Conservation (phyloP, 2,797 vertebrate genomes). For the Sebastes hopkinsi region DNA sequence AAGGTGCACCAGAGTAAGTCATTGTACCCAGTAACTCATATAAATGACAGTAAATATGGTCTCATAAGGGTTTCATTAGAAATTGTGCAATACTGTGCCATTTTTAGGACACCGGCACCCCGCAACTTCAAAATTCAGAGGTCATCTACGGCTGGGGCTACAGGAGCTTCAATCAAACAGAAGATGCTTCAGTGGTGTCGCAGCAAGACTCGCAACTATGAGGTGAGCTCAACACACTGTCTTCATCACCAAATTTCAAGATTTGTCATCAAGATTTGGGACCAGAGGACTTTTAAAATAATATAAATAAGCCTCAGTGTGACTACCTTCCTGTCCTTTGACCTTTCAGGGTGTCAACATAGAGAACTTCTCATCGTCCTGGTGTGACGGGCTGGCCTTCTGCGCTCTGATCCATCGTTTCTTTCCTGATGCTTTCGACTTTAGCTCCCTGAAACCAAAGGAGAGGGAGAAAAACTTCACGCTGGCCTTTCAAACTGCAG, state of each 20-base stretch:
- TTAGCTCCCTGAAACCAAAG: slow-evolving; percentile 86
- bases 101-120: slow-evolving; percentile 71
- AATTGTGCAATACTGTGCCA: neutral
- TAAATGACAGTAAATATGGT: neutral
- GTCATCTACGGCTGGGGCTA: slow-evolving; percentile 83
- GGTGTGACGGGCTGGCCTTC: slow-evolving; percentile 96
- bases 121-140: slow-evolving; percentile 87
- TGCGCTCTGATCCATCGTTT: slow-evolving; percentile 96
- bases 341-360: slow-evolving; percentile 88
- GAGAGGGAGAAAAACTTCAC: slow-evolving; percentile 94
- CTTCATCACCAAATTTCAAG: neutral
- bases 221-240: slow-evolving; percentile 78
- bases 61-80: neutral
- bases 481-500: slow-evolving; percentile 93
- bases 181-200: slow-evolving; percentile 97
- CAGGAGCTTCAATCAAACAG: slow-evolving; percentile 93
- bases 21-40: neutral
- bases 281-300: neutral
- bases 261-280: neutral
- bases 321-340: neutral
- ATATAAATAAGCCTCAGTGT: neutral
- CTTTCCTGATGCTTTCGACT: slow-evolving; percentile 96
- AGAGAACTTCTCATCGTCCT: slow-evolving; percentile 98
- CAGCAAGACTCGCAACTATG: slow-evolving; percentile 92
- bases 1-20: slow-evolving; percentile 81